Percentiles rank a stretch among this genome's conserved stretches.
Evolutionary conservation across 1,140 invertebrate genomes (phyloP).

Genomic region (silkworm (Bombyx mori)): ASM3026992v2 NC_085113.1:11108001-11108500

Average conservation of each 20-base stretch:
- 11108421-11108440: conserved; percentile 40
- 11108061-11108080: conserved; percentile 78
- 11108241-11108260: conserved; percentile 47
- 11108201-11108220: conserved; percentile 41
- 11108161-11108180: conserved; percentile 32
- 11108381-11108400: conserved; percentile 44
- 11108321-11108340: conserved; percentile 41
- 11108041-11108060: conserved; percentile 78
- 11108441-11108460: conserved; percentile 50
- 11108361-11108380: conserved; percentile 35
- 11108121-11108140: conserved; percentile 73
- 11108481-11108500: conserved; percentile 43
- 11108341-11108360: conserved; percentile 33
- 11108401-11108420: conserved; percentile 33
- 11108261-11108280: conserved; percentile 40
- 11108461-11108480: conserved; percentile 41
- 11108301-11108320: conserved; percentile 38
- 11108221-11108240: conserved; percentile 49
- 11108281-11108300: conserved; percentile 59
- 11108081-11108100: conserved; percentile 75
- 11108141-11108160: conserved; percentile 52
- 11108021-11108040: conserved; percentile 79
- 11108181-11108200: conserved; percentile 35
- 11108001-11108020: conserved; percentile 75
- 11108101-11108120: conserved; percentile 76